Conservation (phyloP, 1,140 invertebrate genomes). For the Aradophagus sp. region DNA sequence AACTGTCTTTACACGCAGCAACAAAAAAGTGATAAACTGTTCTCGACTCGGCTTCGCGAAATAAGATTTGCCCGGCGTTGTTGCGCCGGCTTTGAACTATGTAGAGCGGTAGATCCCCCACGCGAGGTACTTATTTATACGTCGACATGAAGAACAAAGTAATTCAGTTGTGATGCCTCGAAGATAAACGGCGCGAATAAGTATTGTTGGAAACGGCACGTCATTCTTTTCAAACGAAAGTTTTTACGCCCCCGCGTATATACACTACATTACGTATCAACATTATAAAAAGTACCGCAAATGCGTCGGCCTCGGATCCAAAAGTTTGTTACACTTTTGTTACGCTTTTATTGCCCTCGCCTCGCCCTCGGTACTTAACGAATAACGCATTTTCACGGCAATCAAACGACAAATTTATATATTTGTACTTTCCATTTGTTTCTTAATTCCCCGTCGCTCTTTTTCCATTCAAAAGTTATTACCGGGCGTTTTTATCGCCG, state of each 20-base stretch:
- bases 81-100: no score
- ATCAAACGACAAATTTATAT: conserved; percentile 16
- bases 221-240: conserved; percentile 21
- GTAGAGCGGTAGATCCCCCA: no score
- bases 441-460: no score
- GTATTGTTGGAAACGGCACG: conserved; percentile 28
- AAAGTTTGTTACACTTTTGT: conserved; percentile 39
- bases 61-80: no score
- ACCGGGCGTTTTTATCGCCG: no score
- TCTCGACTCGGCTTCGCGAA: conserved; percentile 2
- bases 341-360: conserved; percentile 19
- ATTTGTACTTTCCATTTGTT: no score
- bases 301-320: conserved; percentile 28
- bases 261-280: conserved; percentile 19
- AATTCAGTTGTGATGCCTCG: conserved; percentile 39
- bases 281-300: conserved; percentile 24
- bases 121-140: conserved; percentile 51
- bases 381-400: conserved; percentile 25
- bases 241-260: conserved; percentile 33
- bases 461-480: no score
- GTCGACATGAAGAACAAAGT: conserved; percentile 43
- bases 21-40: no score
- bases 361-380: conserved; percentile 5
- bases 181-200: conserved; percentile 34
- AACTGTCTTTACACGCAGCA: no score